Base-by-base conservation (phyloP, 1,140 invertebrate species). In the Zaprionus davidi region DNA sequence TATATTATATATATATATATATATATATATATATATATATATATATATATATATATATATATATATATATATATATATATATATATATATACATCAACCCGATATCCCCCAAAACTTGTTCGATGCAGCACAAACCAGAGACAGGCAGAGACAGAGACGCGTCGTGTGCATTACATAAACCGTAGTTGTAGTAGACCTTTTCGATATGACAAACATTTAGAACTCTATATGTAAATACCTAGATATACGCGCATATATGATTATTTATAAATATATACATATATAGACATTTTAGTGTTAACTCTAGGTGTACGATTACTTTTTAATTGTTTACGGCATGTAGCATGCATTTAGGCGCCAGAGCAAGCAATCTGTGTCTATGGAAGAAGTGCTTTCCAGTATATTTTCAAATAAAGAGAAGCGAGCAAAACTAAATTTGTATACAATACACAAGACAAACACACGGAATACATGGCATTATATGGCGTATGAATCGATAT, bases 321-420 rank as follows among this genome's bases (percentile, higher is more conserved):
- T 57, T 63, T 65, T 76, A 56, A 72, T 51, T 68, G 75, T 76
- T 82, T 72, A 76, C 72, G 59, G 67, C 67, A 80, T 71, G 83
- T 73, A 80, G 69, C 51, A 78, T 81, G 84, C 84, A 87, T 87
- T 87, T 87, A 88, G 72, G 73, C 68, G 64, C 53, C 60, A 81
- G 36, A 85, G 55, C 34, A 73, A 73, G 46, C 63, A 66, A 71
- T 56, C 66, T 49, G 73, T 59, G 20, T 20, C 53, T 80, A 82
- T 87, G 28, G 44, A 72, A 79, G 91, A 72, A 78, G 91, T 91
- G 87, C 87, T 91, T 91, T 91, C n/a, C 83, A 91, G 84, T 88
- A 91, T 91, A 88, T 81, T 91, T 91, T 91, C 84, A 88, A 91
- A 76, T 70, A 53, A 55, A 63, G 51, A 59, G 55, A 70, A 34